phyloP scores from a whole-genome alignment of 2,113 vertebrate genomes.

The Vimba vimba region DNA sequence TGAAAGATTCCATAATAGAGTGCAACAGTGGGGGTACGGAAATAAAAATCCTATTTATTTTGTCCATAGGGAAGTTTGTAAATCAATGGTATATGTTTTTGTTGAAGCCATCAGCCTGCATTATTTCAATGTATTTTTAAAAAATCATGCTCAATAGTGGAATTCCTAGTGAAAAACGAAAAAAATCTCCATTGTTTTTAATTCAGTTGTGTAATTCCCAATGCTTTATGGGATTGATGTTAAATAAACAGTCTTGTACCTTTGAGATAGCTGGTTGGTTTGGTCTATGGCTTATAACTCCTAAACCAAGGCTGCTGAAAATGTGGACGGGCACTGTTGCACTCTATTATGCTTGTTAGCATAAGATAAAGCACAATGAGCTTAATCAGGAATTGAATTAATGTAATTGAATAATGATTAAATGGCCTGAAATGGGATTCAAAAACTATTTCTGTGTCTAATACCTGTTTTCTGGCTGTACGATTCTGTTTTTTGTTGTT shows the following conservation, averaged over 20 bases:
- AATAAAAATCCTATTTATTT: not conserved
- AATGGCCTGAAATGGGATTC: not conserved
- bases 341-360: not conserved
- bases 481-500: conserved; percentile 30
- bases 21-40: not conserved
- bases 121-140: not conserved
- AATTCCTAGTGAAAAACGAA: not conserved
- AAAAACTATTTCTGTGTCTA: conserved; percentile 20
- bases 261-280: not conserved
- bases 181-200: not conserved
- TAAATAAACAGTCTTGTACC: not conserved
- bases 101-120: no score
- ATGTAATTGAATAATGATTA: not conserved
- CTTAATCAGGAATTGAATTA: not conserved
- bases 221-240: not conserved
- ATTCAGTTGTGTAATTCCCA: not conserved
- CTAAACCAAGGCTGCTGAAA: no score
- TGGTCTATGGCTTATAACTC: not conserved
- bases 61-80: not conserved
- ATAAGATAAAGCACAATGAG: not conserved
- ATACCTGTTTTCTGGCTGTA: conserved; percentile 37
- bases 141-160: not conserved
- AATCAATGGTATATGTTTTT: no score
- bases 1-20: not conserved
- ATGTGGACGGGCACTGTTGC: not conserved